Conservation (phyloP, 2,888 invertebrate genomes). For the Chloroclysta siterata region DNA sequence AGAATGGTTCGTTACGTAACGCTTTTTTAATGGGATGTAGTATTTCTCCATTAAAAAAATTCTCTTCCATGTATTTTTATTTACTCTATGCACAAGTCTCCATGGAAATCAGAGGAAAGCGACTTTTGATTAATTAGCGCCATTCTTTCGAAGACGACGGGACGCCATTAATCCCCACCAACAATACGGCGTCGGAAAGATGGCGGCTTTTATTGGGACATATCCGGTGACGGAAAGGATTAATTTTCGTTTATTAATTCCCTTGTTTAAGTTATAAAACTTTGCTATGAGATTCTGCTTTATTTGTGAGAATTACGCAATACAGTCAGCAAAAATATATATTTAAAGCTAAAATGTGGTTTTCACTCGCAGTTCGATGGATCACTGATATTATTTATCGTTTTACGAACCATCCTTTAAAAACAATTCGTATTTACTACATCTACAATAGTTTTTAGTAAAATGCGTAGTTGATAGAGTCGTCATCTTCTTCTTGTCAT, state of each 20-base stretch:
- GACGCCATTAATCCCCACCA: constrained; percentile 70
- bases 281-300: constrained; percentile 18
- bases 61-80: constrained; percentile 4
- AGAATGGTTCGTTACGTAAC: too few species aligned
- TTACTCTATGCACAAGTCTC: constrained; percentile 54
- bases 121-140: constrained; percentile 83
- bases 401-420: too few species aligned
- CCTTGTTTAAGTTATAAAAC: constrained; percentile 39
- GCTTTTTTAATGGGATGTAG: too few species aligned
- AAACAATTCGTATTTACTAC: too few species aligned
- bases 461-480: too few species aligned
- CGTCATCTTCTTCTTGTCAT: too few species aligned
- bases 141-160: constrained; percentile 74
- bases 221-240: constrained; percentile 67
- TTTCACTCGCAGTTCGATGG: too few species aligned
- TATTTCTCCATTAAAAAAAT: background rate
- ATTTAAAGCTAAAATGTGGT: too few species aligned
- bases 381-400: too few species aligned
- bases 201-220: constrained; percentile 59
- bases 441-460: too few species aligned
- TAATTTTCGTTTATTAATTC: constrained; percentile 45
- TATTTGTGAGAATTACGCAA: background rate
- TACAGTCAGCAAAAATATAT: background rate
- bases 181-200: constrained; percentile 70
- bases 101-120: constrained; percentile 80